Base-by-base conservation (phyloP, 2,888 invertebrate species). In the Drosophila falleni region DNA sequence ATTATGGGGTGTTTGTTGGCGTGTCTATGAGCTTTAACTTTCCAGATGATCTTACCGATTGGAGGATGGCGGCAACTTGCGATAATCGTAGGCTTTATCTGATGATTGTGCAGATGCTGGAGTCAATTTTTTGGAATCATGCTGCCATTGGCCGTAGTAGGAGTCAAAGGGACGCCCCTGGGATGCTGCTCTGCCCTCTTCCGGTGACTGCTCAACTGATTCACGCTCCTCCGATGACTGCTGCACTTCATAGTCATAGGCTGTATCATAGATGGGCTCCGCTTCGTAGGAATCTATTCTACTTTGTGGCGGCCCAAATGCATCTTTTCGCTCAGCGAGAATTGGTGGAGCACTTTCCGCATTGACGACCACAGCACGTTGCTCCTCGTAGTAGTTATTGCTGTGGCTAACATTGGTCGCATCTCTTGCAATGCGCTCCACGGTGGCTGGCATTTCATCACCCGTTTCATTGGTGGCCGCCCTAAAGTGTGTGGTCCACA, bases 371-470 rank as follows among this genome's bases (percentile, higher is more conserved):
- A 89, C 89, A 11, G 86, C 82, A 4, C 68, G 64, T 37, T 86
- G 86, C 50, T 86, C 86, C 66, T 86, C 86, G 29, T 86, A 86
- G 53, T 78, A 89, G 44, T 65, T 71, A 5, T 73, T 84, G 23
- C 68, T 55, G n/a, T 9, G 50, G 10, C 65, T 81, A 5, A 16
- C 42, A 46, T 89, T 82, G 4, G 19, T 54, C 0, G 68, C 58
- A 35, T 82, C 73, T 23, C 86, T 61, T 0, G 80, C 72, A 3
- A 78, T 72, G 3, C 86, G 89, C 29, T 85, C 78, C 44, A 89
- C 88, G 9, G 70, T 81, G 26, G 89, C 86, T 3, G 61, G 9
- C 0, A 70, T 13, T 46, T 53, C 75, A 0, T 50, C 62, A 5
- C 54, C 61, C 5, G 77, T 76, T 8, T 66, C 67, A 50, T 74